Percentiles rank a stretch among this genome's conserved stretches.
Conservation (phyloP, 2,113 vertebrate genomes). For the Spheniscus mendiculus region DNA sequence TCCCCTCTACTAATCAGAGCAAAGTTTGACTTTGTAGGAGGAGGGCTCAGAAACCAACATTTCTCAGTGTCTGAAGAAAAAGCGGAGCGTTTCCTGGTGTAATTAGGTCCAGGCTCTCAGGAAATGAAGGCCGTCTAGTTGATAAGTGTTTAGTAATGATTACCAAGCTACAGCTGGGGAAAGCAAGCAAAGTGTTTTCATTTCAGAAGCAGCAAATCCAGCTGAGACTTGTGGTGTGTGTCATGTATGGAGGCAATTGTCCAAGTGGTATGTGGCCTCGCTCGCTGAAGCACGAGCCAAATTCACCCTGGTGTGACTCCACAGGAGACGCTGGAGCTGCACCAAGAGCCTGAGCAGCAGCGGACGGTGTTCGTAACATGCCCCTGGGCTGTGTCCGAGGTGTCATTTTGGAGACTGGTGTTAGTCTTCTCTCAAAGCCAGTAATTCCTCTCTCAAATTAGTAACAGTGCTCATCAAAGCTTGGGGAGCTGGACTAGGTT, state of each 20-base stretch:
- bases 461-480: neutral
- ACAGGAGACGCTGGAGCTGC: neutral
- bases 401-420: neutral
- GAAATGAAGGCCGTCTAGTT: conserved; percentile 58
- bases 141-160: conserved; percentile 59
- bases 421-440: neutral
- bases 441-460: neutral
- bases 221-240: conserved; percentile 3
- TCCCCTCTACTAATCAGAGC: neutral
- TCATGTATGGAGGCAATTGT: conserved; percentile 29
- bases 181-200: conserved; percentile 11
- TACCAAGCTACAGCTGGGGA: conserved; percentile 1
- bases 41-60: neutral
- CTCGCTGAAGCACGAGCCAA: neutral
- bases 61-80: conserved; percentile 13
- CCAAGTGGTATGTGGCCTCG: neutral
- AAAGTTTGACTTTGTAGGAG: neutral
- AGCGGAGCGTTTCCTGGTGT: neutral
- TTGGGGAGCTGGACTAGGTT: neutral
- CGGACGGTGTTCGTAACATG: accelerated
- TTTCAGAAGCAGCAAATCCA: conserved; percentile 56
- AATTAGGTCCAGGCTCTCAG: conserved; percentile 65
- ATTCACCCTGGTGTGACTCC: neutral
- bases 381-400: neutral
- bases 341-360: neutral